Conservation (phyloP, 2,797 vertebrate genomes). For the Calcarius lapponicus region DNA sequence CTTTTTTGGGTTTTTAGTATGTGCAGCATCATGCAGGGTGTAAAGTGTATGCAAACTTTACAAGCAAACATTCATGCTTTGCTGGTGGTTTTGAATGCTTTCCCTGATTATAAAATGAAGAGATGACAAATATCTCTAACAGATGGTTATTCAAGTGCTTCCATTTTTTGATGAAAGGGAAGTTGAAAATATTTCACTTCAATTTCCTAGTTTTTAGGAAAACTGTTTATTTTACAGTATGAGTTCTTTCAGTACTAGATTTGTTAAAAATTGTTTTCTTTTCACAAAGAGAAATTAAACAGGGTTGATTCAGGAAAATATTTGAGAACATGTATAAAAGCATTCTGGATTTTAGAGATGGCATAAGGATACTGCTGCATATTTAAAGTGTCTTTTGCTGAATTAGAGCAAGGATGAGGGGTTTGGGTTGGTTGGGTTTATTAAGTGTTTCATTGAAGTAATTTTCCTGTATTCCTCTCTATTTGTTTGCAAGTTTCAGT, state of each 20-base stretch:
- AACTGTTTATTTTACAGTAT: neutral
- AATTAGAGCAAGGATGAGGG: neutral
- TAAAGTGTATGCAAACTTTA: neutral
- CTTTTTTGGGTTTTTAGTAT: accelerated
- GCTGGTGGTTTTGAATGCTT: neutral
- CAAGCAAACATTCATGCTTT: neutral
- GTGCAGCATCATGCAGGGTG: neutral
- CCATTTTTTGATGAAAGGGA: neutral
- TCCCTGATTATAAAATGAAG: neutral
- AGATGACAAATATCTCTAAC: neutral
- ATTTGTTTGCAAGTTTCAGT: neutral
- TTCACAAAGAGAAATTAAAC: neutral
- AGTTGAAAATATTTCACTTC: neutral
- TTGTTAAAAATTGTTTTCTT: neutral
- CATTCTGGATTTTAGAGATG: neutral
- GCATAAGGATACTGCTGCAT: neutral
- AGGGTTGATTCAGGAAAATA: neutral
- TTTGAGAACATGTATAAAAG: neutral
- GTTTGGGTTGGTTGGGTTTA: neutral
- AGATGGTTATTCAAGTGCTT: neutral
- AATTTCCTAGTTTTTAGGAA: neutral
- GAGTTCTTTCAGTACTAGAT: neutral
- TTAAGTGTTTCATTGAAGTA: neutral
- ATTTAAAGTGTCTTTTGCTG: neutral
- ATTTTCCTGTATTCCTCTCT: neutral